Evolutionary conservation across 2,888 invertebrate species (phyloP), one percentile per base, ranked within the genome.

Genomic region (Agonopterix heracliana): DNA sequence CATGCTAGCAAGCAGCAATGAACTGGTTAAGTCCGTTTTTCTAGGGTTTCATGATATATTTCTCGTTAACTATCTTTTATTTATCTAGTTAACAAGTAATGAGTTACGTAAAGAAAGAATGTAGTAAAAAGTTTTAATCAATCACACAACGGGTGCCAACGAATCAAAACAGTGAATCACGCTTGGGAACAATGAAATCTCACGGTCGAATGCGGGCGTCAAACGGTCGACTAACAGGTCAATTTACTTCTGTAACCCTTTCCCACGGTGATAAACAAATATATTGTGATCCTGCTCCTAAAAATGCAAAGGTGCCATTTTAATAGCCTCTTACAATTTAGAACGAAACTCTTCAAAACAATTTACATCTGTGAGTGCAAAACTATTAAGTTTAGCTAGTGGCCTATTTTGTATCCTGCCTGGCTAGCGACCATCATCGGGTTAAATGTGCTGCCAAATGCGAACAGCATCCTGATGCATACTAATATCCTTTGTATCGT

Each of bases 201-300:
- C 87, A 82, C 86, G 84, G 72, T 82, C 68, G 70, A 74, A 86
- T 85, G 87, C 87, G 85, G 86, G 83, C 82, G 78, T 78, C 78
- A 78, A 79, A 73, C 74, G 68, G 68, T 63, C 72, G 68, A 75
- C 74, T 82, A 82, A 84, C 83, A 81, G 79, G 80, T 83, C 87
- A 85, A 86, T 86, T 82, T 81, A 80, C 81, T 75, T 71, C 66
- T 69, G 71, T 71, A 70, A 76, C 75, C 75, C 75, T 78, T 81
- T 83, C 83, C 83, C 83, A 83, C 82, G 82, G 59, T 76, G 78
- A 81, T 81, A 80, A 77, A 75, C 74, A 72, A 72, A 43, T 41
- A 52, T 47, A 47, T 41, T 51, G 13, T 52, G 36, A 49, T 44
- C 44, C 43, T 38, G 5, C n/a, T 41, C 41, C 11, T 38, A 38